Base-by-base conservation (phyloP, 1,140 invertebrate species). In the Philopotamus ludificatus region DNA sequence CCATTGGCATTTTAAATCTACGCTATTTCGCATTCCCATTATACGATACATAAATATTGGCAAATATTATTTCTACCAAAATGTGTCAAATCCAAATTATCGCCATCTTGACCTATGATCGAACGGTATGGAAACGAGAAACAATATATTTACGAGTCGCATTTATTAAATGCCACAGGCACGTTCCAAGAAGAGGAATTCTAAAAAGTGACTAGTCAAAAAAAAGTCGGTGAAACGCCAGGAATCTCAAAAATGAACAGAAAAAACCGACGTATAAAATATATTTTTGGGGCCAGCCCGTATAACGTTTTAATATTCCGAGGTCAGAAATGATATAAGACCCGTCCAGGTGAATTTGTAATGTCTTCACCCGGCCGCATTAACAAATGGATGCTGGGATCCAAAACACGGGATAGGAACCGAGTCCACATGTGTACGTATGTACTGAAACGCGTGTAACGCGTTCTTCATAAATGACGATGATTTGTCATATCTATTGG, bases 341-440 rank as follows among this genome's bases (percentile, higher is more conserved):
- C 49, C 59, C 22, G 59, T 62, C 59, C 49, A 15, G 21, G 49
- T 50, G 49, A 62, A 62, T 62, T 62, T 62, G 59, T 62, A 51
- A 62, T 62, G 59, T 62, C 59, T 62, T 62, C 59, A 62, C 59
- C 59, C 23, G 45, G 44, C 57, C 25, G n/a, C n/a, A n/a, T n/a
- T n/a, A n/a, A 57, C 54, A 57, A 57, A 57, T 41, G 28, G 28
- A 7, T 34, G 28, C 12, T 7, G 28, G 28, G 28, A 34, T 12
- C 12, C 28, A 12, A 34, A 4, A 12, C 28, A 7, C 28, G 28
- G 28, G 28, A 34, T 34, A 34, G 28, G 28, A 34, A 12, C 28
- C 28, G 12, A 34, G 12, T 34, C 28, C 12, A 7, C 28, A 4
- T n/a, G n/a, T n/a, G n/a, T n/a, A n/a, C n/a, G n/a, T n/a, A n/a